Evolutionary conservation across 1,140 invertebrate species (phyloP), one percentile per base, ranked within the genome.

Genomic region (Lethocerus indicus): DNA sequence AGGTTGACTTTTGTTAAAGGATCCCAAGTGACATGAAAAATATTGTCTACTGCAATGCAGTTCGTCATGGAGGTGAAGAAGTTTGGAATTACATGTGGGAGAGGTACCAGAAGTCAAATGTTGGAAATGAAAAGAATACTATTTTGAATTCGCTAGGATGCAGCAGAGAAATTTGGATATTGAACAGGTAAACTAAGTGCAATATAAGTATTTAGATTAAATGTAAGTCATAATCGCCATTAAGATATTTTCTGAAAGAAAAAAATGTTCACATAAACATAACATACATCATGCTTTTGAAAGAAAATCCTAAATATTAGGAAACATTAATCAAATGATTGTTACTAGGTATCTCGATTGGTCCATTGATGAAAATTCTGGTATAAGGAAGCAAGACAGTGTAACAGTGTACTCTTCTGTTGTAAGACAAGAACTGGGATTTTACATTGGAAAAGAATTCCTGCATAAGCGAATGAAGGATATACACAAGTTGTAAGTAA

Each of bases 81-180:
- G 87, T 90, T 59, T 94, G 87, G 88, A 70, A 87, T 25, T 90
- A 90, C 61, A 75, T 80, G 0, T 87, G 85, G 74, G 67, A 81
- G 32, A 68, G 79, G 16, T 93, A 86, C 58, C 56, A 73, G 13
- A 73, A 71, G 3, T 74, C 81, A 0, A 79, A 79, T 51, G 78
- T 86, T 1, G 81, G 77, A 0, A 75, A 79, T 0, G 87, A 91
- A 59, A 78, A 84, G 57, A 78, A 81, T 49, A 60, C 79, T 7
- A 62, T 92, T 4, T 63, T 91, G 0, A 69, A 68, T n/a, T 76
- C 86, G 0, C 62, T 94, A 7, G 82, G 83, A 0, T 92, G 87
- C 56, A 78, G 78, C 0, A 68, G 77, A 35, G 79, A 86, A 53
- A 73, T 76, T 0, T 87, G 84, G 76, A 68, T 89, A 29, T 62